A percentile compares a stretch with the other conserved stretches of the same genome.
Conservation (phyloP, 2,888 invertebrate species). For the Chymomyza fuscimana region DNA sequence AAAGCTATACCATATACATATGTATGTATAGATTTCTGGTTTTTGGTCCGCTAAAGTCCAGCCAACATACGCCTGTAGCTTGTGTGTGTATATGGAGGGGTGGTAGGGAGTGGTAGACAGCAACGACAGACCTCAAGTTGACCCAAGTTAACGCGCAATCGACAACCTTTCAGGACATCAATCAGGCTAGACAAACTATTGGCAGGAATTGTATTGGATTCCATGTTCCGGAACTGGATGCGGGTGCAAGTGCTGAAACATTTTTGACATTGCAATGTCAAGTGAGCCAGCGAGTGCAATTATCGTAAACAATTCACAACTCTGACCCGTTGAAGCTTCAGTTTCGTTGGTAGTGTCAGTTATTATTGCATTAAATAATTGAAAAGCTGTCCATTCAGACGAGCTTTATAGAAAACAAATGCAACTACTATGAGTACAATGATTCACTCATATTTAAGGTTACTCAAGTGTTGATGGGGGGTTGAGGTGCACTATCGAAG, state of each 20-base stretch:
- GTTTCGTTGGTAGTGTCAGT: background rate
- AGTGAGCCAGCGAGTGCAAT: background rate
- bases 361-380: background rate
- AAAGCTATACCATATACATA: background rate
- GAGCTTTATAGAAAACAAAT: background rate
- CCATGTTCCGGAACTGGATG: background rate
- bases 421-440: background rate
- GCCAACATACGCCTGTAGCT: background rate
- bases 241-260: background rate
- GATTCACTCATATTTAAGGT: background rate
- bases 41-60: background rate
- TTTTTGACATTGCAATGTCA: background rate
- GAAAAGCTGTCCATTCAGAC: background rate
- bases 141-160: background rate
- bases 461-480: background rate
- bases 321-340: background rate
- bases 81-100: too few relatives aligned
- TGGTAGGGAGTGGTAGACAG: too few relatives aligned
- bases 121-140: background rate
- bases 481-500: too few relatives aligned
- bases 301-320: background rate
- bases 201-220: background rate
- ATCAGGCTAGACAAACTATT: conserved; percentile 1
- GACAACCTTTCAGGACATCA: background rate
- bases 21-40: background rate